phyloP scores from a whole-genome alignment of 2,888 invertebrate species.

The Hylaea fasciaria region DNA sequence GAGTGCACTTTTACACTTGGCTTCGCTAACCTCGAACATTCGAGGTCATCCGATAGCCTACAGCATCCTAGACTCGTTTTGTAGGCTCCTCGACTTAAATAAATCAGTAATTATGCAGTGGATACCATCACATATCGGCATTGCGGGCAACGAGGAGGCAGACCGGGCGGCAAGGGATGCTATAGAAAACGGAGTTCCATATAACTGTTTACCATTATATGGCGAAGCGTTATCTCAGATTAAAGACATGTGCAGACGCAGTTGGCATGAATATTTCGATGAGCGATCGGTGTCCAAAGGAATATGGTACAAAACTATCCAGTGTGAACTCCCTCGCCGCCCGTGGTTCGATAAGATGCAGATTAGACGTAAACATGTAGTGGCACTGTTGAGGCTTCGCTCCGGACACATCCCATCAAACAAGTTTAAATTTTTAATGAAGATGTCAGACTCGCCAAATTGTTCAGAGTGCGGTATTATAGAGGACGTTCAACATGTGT shows the following conservation, averaged over 20 bases:
- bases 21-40: constrained; percentile 12
- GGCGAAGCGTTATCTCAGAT: neutral
- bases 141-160: neutral
- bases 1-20: constrained; percentile 25
- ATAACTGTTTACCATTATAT: neutral
- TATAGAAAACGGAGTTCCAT: neutral
- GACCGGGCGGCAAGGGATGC: constrained; percentile 2
- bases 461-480: neutral
- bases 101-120: neutral
- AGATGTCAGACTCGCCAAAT: neutral
- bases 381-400: neutral
- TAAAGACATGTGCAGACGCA: neutral
- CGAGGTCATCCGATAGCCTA: constrained; percentile 22
- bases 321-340: neutral
- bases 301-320: constrained; percentile 4
- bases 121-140: neutral
- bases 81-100: neutral
- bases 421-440: constrained; percentile 1
- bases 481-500: neutral
- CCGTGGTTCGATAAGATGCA: neutral
- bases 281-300: neutral
- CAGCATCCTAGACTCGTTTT: constrained; percentile 9
- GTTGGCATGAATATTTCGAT: constrained; percentile 5
- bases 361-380: neutral
- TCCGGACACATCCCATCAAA: constrained; percentile 4